Conservation (phyloP, 1,140 invertebrate genomes). For the Anadara kagoshimensis region DNA sequence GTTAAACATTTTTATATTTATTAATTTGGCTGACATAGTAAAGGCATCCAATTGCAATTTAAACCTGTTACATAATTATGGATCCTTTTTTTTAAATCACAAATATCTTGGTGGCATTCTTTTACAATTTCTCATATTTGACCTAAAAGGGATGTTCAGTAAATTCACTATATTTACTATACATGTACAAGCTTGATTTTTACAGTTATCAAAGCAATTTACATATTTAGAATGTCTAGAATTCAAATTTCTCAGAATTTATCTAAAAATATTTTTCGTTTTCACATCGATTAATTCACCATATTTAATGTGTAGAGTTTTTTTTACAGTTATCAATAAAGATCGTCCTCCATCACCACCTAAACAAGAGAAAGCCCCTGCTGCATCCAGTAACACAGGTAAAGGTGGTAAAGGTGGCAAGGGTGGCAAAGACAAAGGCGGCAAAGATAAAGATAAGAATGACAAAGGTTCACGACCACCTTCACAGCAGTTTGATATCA, state of each 20-base stretch:
- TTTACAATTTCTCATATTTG: too few species aligned
- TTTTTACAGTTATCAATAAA: constrained; percentile 54
- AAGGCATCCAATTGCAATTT: too few species aligned
- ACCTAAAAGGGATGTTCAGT: too few species aligned
- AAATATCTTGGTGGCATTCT: too few species aligned
- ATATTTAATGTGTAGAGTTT: not conserved
- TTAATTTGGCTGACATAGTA: too few species aligned
- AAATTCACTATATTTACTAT: too few species aligned
- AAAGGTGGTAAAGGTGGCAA: constrained; percentile 58
- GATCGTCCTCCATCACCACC: constrained; percentile 54
- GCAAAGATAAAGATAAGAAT: constrained; percentile 61
- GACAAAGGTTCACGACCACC: constrained; percentile 64
- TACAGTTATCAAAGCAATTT: too few species aligned
- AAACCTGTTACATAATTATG: too few species aligned
- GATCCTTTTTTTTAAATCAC: too few species aligned
- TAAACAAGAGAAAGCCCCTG: constrained; percentile 58
- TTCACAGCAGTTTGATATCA: constrained; percentile 70
- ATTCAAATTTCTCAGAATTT: not conserved
- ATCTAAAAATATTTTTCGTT: not conserved
- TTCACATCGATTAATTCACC: not conserved
- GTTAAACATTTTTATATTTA: too few species aligned
- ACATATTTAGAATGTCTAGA: too few species aligned
- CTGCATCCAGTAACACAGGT: constrained; percentile 44
- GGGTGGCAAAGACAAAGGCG: constrained; percentile 54
- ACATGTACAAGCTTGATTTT: too few species aligned